Conservation (phyloP, 2,888 invertebrate genomes). For the Alsophila aescularia region DNA sequence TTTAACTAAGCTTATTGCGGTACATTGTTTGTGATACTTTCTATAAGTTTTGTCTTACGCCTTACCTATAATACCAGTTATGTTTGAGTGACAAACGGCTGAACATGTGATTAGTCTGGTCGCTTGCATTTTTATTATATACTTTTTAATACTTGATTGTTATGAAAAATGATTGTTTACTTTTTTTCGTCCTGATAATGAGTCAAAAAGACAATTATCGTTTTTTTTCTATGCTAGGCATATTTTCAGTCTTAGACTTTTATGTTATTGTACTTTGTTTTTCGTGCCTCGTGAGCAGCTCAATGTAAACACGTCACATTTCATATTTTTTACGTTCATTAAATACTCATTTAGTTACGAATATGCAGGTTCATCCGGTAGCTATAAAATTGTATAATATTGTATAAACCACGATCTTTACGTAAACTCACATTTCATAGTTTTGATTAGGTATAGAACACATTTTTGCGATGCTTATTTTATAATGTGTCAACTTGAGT, state of each 20-base stretch:
- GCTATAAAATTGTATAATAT: not conserved
- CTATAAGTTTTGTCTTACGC: constrained; percentile 21
- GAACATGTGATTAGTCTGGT: constrained; percentile 12
- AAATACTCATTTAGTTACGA: constrained; percentile 14
- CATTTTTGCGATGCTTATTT: not conserved
- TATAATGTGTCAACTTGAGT: constrained; percentile 10
- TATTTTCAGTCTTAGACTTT: not conserved
- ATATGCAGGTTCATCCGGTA: not conserved
- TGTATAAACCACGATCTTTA: constrained; percentile 1
- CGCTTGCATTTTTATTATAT: constrained; percentile 3
- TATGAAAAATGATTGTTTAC: constrained; percentile 3
- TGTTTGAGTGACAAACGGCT: constrained; percentile 5
- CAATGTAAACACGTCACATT: constrained; percentile 1
- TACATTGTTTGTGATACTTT: constrained; percentile 38
- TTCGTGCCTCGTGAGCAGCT: constrained; percentile 3
- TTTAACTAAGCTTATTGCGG: constrained; percentile 32
- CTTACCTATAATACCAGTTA: constrained; percentile 5
- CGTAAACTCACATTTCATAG: not conserved
- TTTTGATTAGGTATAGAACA: not conserved
- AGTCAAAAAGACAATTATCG: constrained; percentile 20
- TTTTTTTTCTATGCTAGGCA: constrained; percentile 2
- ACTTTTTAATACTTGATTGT: constrained; percentile 2
- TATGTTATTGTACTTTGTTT: not conserved
- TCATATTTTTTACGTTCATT: not conserved
- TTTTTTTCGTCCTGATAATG: constrained; percentile 12